Base-by-base conservation (phyloP, 2,113 vertebrate species). In the Craseonycteris thonglongyai region DNA sequence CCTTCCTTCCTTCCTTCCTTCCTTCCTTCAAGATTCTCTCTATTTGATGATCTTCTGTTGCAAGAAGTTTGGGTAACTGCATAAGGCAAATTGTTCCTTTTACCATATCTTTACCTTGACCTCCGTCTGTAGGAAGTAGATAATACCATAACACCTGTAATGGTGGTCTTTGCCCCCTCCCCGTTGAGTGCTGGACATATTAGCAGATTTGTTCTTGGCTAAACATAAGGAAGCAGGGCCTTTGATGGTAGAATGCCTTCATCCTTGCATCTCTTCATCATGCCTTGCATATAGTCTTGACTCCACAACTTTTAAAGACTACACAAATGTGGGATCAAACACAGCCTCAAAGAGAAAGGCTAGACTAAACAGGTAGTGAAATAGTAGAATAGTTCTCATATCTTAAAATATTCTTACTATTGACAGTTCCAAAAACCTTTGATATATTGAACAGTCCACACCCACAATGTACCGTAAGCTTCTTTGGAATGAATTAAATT, bases 401-500 rank as follows among this genome's bases (percentile, higher is more conserved):
- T 61, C 49, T 92, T 56, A 75, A 87, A 92, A 54, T 79, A 58
- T 28, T 40, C 47, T 76, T 66, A 24, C 24, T 49, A 42, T n/a
- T 85, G 66, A 78, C 42, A 33, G 3, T 59, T 74, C 28, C 26
- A n/a, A 35, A 88, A 78, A 47, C 1, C 10, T 21, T 72, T 63
- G 14, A 35, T 71, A 18, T 6, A 12, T 22, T 24, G 40, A 83
- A 66, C 16, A 78, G 75, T 38, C 63, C 65, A 61, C 21, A 59
- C 6, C 42, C 58, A 54, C 26, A 35, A 66, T 69, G 24, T n/a
- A n/a, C n/a, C n/a, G n/a, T 33, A 63, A 95, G 1, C 26, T 86
- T 91, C 49, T 90, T 78, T 68, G 68, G 81, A 78, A 92, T 93
- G 54, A 93, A 87, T 65, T 87, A 66, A 92, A 58, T 42, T 63